Percentiles rank a stretch among this genome's conserved stretches.
Conservation (phyloP, 2,113 vertebrate species). For the Mohoua ochrocephala region DNA sequence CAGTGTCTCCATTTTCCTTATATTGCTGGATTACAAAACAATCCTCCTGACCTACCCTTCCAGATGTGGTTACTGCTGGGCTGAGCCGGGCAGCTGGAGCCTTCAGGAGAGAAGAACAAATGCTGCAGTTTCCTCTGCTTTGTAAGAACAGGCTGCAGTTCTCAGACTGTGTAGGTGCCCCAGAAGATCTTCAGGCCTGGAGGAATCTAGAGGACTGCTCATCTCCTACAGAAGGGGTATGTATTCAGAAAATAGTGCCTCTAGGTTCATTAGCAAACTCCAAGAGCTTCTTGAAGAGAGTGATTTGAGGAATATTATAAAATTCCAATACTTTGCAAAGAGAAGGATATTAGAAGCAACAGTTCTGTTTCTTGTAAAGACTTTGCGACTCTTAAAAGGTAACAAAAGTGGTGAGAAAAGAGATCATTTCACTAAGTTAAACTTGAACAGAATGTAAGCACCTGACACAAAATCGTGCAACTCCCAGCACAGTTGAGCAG, state of each 20-base stretch:
- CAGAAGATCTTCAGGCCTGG: not conserved
- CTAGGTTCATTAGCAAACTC: not conserved
- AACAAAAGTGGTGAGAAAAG: not conserved
- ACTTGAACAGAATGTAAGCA: not conserved
- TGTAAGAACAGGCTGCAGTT: not conserved
- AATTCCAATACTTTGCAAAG: not conserved
- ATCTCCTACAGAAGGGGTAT: not conserved
- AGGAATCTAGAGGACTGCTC: not conserved
- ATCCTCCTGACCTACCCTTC: not conserved
- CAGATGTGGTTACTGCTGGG: rapidly evolving
- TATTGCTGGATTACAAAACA: not conserved
- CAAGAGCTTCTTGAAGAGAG: not conserved
- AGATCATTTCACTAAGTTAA: not conserved
- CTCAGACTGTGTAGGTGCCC: not conserved
- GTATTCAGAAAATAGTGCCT: not conserved
- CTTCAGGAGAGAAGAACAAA: not conserved
- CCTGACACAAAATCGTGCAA: not conserved
- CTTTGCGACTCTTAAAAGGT: not conserved
- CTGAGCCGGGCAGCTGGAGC: not conserved
- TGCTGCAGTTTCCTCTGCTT: not conserved
- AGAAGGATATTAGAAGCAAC: not conserved
- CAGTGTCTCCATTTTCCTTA: not conserved
- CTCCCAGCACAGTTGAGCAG: not conserved
- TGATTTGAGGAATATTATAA: not conserved
- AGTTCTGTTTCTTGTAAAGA: not conserved